Evolutionary conservation across 1,140 invertebrate genomes (phyloP).

Genomic region (Cepaea nemoralis): DNA sequence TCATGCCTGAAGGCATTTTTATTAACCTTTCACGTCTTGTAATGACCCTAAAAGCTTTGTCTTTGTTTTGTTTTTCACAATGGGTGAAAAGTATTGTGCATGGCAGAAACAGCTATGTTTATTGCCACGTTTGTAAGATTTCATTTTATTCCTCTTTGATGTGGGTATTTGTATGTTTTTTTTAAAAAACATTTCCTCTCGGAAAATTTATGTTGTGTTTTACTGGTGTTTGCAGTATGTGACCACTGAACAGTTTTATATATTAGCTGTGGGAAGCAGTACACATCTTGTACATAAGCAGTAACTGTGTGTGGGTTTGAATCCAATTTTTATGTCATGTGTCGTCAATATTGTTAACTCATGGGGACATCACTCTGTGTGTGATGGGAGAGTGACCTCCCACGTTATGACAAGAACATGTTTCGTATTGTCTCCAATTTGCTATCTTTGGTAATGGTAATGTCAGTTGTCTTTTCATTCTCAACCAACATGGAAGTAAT

Average conservation of each 20-base stretch:
- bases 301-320: background rate
- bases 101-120: background rate
- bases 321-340: background rate
- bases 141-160: background rate
- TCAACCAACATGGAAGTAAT: too few species aligned
- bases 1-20: background rate
- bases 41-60: background rate
- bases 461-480: background rate
- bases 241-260: background rate
- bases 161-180: background rate
- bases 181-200: background rate
- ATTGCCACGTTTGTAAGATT: background rate
- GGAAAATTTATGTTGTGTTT: background rate
- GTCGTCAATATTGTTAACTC: too few species aligned
- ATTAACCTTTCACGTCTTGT: background rate
- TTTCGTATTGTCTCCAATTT: too few species aligned
- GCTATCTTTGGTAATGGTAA: too few species aligned
- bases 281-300: conserved; percentile 1
- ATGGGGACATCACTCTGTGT: conserved; percentile 22
- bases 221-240: conserved; percentile 28
- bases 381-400: background rate
- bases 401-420: too few species aligned
- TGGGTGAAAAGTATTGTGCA: background rate
- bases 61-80: background rate
- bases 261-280: background rate